Base-by-base conservation (phyloP, 2,888 invertebrate genomes). In the Chrysolina oricalcia region DNA sequence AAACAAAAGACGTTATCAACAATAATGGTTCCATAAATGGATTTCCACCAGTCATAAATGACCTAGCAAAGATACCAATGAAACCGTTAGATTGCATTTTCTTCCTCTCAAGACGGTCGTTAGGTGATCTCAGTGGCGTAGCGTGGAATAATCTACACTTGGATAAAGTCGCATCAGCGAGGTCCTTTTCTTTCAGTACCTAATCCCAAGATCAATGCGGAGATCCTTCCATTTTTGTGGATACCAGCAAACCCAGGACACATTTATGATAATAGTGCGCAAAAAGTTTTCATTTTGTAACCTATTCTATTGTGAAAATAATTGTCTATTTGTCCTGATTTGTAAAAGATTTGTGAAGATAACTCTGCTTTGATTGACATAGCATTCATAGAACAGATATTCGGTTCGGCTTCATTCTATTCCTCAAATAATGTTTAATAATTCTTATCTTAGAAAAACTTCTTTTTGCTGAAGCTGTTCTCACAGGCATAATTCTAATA, bases 11-110 rank as follows among this genome's bases (percentile, higher is more conserved):
- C 19, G 56, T 72, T 72, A 72, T 72, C 66, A 66, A 72, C 72
- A 67, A 67, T 72, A 72, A 72, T 72, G 67, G 72, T 67, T 67
- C 46, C 59, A 72, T 72, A 72, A 72, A 72, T 72, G 72, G 72
- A 72, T 72, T 72, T 72, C 19, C 62, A 41, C 43, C 72, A 66
- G 46, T 41, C 21, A 72, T 64, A 66, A 72, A 27, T 66, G 65
- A 72, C 66, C 68, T 19, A 69, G 40, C 68, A 56, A 41, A 53
- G 68, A 69, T 69, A 69, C 68, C 72, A 72, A 56, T 62, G 53
- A 65, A 56, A 65, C 43, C 50, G 41, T 41, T 43, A 15, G 50
- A 72, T 72, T 72, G 66, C 43, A 66, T 59, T 72, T 72, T 59
- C 72, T 43, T 23, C n/a, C 13, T 10, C 27, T 23, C 48, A 19